A percentile compares a stretch with the other conserved stretches of the same genome.
Conservation (phyloP, 2,888 invertebrate genomes). For the Parnassius glacialis region DNA sequence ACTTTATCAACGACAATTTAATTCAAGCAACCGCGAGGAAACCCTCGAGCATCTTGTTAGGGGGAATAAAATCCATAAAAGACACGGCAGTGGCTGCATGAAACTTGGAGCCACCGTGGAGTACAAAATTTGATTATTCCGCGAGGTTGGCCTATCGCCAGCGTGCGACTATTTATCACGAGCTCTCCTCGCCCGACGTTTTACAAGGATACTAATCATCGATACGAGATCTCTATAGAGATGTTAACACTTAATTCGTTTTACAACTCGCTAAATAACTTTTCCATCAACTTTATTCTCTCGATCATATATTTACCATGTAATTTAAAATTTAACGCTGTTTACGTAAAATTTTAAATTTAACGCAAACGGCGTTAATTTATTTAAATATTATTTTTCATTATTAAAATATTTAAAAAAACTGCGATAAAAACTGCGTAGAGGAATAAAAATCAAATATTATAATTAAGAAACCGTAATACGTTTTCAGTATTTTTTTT, state of each 20-base stretch:
- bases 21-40: conserved; percentile 69
- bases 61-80: conserved; percentile 77
- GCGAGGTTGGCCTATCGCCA: conserved; percentile 80
- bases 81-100: conserved; percentile 64
- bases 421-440: too few relatives aligned
- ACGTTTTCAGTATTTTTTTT: too few relatives aligned
- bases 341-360: too few relatives aligned
- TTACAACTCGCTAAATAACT: neutral
- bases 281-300: neutral
- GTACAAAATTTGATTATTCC: conserved; percentile 79
- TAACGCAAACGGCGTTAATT: too few relatives aligned
- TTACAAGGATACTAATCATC: conserved; percentile 78
- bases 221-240: conserved; percentile 53
- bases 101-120: conserved; percentile 56
- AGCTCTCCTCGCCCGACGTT: conserved; percentile 65
- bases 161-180: conserved; percentile 76
- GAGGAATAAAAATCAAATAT: too few relatives aligned
- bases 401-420: too few relatives aligned
- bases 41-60: conserved; percentile 72
- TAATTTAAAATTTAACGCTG: too few relatives aligned
- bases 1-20: conserved; percentile 76
- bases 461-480: too few relatives aligned
- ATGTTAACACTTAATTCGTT: conserved; percentile 29
- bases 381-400: too few relatives aligned
- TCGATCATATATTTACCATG: too few relatives aligned